Evolutionary conservation across 2,113 vertebrate genomes (phyloP), one percentile per base, ranked within the genome.

Genomic region (Scytalopus superciliaris): DNA sequence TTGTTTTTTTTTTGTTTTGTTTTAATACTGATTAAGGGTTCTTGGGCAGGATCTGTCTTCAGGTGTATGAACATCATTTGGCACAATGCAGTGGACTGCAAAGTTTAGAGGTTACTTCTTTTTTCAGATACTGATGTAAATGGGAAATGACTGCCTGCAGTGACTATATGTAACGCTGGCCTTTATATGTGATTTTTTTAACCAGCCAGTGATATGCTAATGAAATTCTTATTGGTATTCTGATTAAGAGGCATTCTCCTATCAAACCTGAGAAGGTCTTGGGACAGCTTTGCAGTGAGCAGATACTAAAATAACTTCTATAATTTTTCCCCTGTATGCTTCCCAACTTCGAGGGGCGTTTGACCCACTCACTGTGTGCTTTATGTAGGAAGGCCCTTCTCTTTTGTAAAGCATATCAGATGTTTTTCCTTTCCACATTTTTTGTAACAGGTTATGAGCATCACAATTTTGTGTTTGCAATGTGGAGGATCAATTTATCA

Each of bases 241-340:
- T 59, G 19, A 90, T 31, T 68, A 81, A 89, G 59, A 81, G 3
- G 40, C 31, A 3, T 8, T 68, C 3, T 44, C 6, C 10, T 63
- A 55, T 39, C 42, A 68, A 75, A 44, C 35, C 35, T 55, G 35
- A 72, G n/a, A 21, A 52, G 31, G 13, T 42, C 33, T 77, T 74
- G 67, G 42, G 28, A 27, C 15, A 70, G 25, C 30, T 74, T 86
- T 81, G 68, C 13, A 55, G 22, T 53, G 69, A 37, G 15, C 42
- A 75, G n/a, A 5, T 5, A 40, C 45, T 47, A 83, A 90, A 85
- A 85, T 39, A 85, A 70, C 27, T 47, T 28, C n/a, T 50, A 10
- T 4, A 0, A 2, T 23, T 35, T 67, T 39, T 49, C 23, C 4
- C 0, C 18, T 9, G 4, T 35, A 44, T 2, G 1, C 74, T 93